phyloP scores from a whole-genome alignment of 2,797 vertebrate genomes.

The Crocodylus rhombifer region DNA sequence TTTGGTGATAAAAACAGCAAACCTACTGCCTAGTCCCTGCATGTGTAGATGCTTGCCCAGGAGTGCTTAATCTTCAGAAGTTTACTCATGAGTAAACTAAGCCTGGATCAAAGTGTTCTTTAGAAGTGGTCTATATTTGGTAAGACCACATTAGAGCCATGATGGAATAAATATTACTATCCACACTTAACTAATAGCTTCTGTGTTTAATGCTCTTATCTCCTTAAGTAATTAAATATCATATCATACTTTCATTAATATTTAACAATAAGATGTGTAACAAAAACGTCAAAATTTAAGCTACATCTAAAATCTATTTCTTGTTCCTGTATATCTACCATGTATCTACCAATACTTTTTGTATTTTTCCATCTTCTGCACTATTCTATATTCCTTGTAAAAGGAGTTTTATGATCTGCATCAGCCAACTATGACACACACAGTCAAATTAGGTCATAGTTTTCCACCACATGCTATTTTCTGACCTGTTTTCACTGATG shows the following conservation, averaged over 20 bases:
- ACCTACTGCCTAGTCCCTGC: too few relatives aligned
- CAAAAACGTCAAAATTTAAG: neutral
- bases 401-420: neutral
- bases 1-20: too few relatives aligned
- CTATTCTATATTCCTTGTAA: neutral
- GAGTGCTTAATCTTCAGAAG: too few relatives aligned
- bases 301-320: neutral
- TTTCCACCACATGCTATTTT: neutral
- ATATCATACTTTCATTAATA: neutral
- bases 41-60: too few relatives aligned
- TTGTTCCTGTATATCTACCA: neutral
- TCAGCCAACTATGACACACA: neutral
- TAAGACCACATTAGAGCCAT: too few relatives aligned
- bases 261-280: neutral
- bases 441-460: neutral
- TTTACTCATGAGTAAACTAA: too few relatives aligned
- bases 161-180: neutral
- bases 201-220: accelerated
- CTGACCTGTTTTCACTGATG: neutral
- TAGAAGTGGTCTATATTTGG: too few relatives aligned
- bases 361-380: neutral
- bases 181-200: neutral
- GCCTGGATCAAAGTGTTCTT: too few relatives aligned
- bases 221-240: neutral
- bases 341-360: neutral